Evolutionary conservation across 2,888 invertebrate genomes (phyloP).

Genomic region (Euplexia lucipara): DNA sequence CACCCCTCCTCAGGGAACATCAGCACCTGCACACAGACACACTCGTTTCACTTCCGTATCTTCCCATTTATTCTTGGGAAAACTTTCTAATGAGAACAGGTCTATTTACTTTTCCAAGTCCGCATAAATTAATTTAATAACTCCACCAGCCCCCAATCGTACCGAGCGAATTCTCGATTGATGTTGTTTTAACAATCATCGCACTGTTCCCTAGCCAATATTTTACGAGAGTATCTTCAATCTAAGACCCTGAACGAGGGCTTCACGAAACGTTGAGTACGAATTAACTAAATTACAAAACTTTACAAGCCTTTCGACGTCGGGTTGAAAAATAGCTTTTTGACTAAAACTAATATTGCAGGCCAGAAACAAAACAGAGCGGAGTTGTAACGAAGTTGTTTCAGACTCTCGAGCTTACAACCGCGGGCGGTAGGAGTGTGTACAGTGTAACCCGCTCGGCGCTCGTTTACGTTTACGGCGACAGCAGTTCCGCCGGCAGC

Average conservation of each 20-base stretch:
- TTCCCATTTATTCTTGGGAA: constrained; percentile 31
- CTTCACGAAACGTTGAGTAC: constrained; percentile 81
- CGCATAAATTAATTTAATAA: constrained; percentile 62
- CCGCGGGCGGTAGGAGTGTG: constrained; percentile 79
- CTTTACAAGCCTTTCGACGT: constrained; percentile 87
- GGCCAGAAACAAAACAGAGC: constrained; percentile 86
- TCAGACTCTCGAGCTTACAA: constrained; percentile 82
- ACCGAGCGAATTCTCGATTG: constrained; percentile 57
- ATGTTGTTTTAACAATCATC: constrained; percentile 78
- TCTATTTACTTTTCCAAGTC: constrained; percentile 61
- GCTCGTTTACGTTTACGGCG: constrained; percentile 77
- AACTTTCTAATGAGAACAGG: constrained; percentile 59
- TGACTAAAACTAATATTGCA: constrained; percentile 90
- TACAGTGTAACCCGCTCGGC: constrained; percentile 68
- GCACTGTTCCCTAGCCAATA: constrained; percentile 70
- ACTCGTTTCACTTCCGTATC: constrained; percentile 27
- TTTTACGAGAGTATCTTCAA: constrained; percentile 78
- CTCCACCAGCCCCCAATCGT: constrained; percentile 42
- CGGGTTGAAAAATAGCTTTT: constrained; percentile 89
- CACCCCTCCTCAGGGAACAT: constrained; percentile 97
- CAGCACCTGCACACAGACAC: constrained; percentile 91
- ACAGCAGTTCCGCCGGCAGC: constrained; percentile 72
- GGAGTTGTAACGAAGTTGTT: constrained; percentile 90
- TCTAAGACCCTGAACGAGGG: constrained; percentile 72
- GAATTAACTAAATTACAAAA: constrained; percentile 90